Evolutionary conservation across 1,140 invertebrate species (phyloP), one percentile per base, ranked within the genome.

Genomic region (Drosophila bocki): DNA sequence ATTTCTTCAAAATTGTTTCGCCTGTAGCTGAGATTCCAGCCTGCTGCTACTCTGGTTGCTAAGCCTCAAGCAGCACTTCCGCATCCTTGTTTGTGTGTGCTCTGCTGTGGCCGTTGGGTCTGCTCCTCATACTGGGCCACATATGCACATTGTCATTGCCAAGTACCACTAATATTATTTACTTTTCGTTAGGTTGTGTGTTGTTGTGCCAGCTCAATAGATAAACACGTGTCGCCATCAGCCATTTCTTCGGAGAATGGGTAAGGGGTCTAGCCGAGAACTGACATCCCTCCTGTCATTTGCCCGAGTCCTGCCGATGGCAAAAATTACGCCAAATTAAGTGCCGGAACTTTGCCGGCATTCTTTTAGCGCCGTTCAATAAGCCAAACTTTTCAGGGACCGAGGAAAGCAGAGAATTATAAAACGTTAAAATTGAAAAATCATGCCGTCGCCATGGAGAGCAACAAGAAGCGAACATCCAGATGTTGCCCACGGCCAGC

Each of bases 151-250:
- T 88, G 84, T 88, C 84, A 88, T 68, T 78, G 84, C 78, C 84
- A 84, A 88, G 85, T 90, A 88, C 80, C 84, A 90, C 84, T 88
- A 88, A 88, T 88, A 88, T 88, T 88, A 81, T 88, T 88, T 88
- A 88, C 84, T 90, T 88, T 88, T 88, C 84, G 84, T 88, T 88
- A 88, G 80, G 80, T 79, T 81, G 69, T 87, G 69, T 78, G 62
- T 39, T 56, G 53, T 70, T 62, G 45, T 74, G 60, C 50, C 68
- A 62, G 62, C 67, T 82, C 67, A 56, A 78, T 80, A 81, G 64
- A 87, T 74, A 59, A 71, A 67, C 60, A 76, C 60, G 53, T 76
- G 56, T 64, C 35, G 58, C 47, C 51, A 62, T 51, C 60, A 67
- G 53, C 58, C 67, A 53, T 74, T 44, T 42, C 35, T 32, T 22